Evolutionary conservation across 2,888 invertebrate species (phyloP).

Genomic region (Yponomeuta cagnagella): DNA sequence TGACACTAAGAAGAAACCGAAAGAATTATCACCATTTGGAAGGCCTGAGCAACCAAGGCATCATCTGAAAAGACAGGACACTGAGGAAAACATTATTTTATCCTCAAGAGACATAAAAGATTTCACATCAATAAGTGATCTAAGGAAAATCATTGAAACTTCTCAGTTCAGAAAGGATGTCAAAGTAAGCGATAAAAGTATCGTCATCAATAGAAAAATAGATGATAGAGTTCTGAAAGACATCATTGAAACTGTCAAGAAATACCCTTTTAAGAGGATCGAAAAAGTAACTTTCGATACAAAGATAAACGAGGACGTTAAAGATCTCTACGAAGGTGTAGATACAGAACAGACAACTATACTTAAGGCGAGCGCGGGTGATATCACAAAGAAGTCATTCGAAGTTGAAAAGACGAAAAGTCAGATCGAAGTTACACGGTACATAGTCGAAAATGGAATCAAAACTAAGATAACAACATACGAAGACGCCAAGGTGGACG

Average conservation of each 20-base stretch:
- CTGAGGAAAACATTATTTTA: slow-evolving; percentile 66
- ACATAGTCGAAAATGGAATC: slow-evolving; percentile 66
- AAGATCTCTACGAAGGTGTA: slow-evolving; percentile 67
- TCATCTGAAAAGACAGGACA: slow-evolving; percentile 65
- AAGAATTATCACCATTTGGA: slow-evolving; percentile 63
- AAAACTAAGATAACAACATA: slow-evolving; percentile 67
- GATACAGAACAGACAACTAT: slow-evolving; percentile 61
- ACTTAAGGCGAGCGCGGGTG: slow-evolving; percentile 50
- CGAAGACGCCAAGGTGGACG: slow-evolving; percentile 70
- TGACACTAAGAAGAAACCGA: slow-evolving; percentile 51
- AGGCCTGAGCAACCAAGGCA: slow-evolving; percentile 57
- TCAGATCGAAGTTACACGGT: slow-evolving; percentile 69
- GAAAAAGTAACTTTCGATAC: slow-evolving; percentile 73
- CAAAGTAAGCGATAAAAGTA: slow-evolving; percentile 64
- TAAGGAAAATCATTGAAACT: slow-evolving; percentile 63
- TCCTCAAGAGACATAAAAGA: slow-evolving; percentile 69
- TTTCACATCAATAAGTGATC: slow-evolving; percentile 66
- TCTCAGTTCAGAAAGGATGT: slow-evolving; percentile 62
- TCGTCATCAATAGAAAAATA: slow-evolving; percentile 65
- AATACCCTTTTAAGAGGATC: slow-evolving; percentile 68
- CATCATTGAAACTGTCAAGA: slow-evolving; percentile 68
- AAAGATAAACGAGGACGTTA: slow-evolving; percentile 76
- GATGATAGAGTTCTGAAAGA: slow-evolving; percentile 64
- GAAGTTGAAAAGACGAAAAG: slow-evolving; percentile 66
- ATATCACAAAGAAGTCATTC: slow-evolving; percentile 60